phyloP scores from a whole-genome alignment of 1,140 invertebrate species.

The Apis laboriosa region DNA sequence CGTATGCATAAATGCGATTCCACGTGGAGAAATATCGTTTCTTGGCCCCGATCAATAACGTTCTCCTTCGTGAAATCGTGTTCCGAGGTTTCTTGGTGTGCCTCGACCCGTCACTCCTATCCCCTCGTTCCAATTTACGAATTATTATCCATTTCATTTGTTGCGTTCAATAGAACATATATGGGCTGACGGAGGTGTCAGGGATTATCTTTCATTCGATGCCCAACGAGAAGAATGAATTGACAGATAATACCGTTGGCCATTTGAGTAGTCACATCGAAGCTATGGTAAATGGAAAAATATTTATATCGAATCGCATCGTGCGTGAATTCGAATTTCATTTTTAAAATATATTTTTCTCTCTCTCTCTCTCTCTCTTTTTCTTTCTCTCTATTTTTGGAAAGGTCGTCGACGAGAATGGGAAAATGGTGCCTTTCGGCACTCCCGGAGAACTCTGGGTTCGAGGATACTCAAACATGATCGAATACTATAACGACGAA shows the following conservation, averaged over 20 bases:
- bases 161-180: conserved; percentile 85
- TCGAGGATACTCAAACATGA: conserved; percentile 91
- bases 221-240: conserved; percentile 84
- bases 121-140: background rate
- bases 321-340: too few relatives aligned
- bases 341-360: too few relatives aligned
- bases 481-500: conserved; percentile 93
- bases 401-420: conserved; percentile 87
- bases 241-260: conserved; percentile 89
- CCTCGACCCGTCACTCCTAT: too few relatives aligned
- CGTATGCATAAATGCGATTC: conserved; percentile 62
- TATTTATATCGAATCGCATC: too few relatives aligned
- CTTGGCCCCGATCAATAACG: conserved; percentile 50
- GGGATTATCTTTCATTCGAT: conserved; percentile 87
- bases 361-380: too few relatives aligned
- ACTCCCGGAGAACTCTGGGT: conserved; percentile 91
- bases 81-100: background rate
- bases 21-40: conserved; percentile 50
- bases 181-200: conserved; percentile 94
- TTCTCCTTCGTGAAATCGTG: conserved; percentile 44
- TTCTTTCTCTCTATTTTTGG: too few relatives aligned
- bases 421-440: conserved; percentile 87
- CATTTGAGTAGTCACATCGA: conserved; percentile 90
- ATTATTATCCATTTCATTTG: background rate
- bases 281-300: conserved; percentile 81